Conservation (phyloP, 2,888 invertebrate species). For the Zhengitettix transpicula region DNA sequence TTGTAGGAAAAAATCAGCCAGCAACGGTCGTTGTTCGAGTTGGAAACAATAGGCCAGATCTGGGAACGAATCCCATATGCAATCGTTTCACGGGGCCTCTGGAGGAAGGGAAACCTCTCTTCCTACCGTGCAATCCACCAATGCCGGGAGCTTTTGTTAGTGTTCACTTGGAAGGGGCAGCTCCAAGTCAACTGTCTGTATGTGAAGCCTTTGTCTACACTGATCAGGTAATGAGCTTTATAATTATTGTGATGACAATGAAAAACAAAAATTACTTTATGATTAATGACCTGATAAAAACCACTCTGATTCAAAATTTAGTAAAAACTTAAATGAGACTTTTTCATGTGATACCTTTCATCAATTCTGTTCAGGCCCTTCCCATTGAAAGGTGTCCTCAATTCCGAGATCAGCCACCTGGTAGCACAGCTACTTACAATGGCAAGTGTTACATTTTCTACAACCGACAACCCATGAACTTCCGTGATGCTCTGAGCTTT, state of each 20-base stretch:
- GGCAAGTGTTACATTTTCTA: constrained; percentile 92
- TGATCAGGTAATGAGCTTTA: constrained; percentile 39
- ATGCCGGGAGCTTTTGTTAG: constrained; percentile 92
- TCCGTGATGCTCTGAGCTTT: constrained; percentile 62
- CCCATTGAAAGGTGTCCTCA: constrained; percentile 86
- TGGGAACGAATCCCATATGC: constrained; percentile 82
- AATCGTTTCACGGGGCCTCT: constrained; percentile 74
- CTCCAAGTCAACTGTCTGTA: constrained; percentile 62
- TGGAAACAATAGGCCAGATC: constrained; percentile 81
- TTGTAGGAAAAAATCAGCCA: constrained; percentile 52
- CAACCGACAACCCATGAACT: constrained; percentile 64
- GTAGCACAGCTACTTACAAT: constrained; percentile 83
- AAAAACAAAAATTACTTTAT: too few relatives aligned
- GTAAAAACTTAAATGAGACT: neutral
- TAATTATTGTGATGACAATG: neutral
- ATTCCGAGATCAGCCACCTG: constrained; percentile 82
- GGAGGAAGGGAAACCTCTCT: constrained; percentile 80
- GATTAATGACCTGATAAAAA: too few relatives aligned
- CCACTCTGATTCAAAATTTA: neutral
- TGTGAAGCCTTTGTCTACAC: constrained; percentile 91
- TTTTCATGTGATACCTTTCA: neutral
- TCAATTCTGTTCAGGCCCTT: constrained; percentile 38
- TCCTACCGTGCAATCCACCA: constrained; percentile 83
- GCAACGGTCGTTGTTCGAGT: constrained; percentile 80
- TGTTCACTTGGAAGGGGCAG: constrained; percentile 63